These are phyloP conservation scores for Callinectes sapidus DNA, from an alignment of 2,888 invertebrate species.

Conservation along the genomic window DNA sequence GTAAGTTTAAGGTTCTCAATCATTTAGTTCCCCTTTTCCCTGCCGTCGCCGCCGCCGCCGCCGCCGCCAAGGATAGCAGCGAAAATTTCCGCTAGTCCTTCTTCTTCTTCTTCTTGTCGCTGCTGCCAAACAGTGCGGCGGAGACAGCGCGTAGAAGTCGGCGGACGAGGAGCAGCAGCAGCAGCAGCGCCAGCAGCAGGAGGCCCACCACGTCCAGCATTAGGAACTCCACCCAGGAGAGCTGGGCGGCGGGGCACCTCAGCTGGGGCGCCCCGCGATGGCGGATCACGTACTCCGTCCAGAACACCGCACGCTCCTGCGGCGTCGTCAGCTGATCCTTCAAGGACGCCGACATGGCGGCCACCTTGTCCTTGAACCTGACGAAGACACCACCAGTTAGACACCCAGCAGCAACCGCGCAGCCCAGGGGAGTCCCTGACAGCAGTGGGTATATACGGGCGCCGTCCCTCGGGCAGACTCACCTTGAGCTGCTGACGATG, in stretches of 20 bases:
- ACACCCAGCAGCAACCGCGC: not conserved
- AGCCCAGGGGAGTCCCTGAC: too few relatives aligned
- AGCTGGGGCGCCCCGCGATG: conserved; percentile 33
- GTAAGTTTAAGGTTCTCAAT: not conserved
- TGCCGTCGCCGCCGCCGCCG: too few relatives aligned
- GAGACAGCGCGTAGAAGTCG: conserved; percentile 13
- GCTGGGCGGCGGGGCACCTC: conserved; percentile 55
- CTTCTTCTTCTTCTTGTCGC: not conserved
- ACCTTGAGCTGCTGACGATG: conserved; percentile 47
- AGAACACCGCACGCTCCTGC: conserved; percentile 56
- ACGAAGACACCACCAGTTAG: not conserved
- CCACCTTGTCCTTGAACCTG: conserved; percentile 42
- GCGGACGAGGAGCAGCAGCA: not conserved
- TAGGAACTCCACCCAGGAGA: conserved; percentile 44
- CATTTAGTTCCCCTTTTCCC: not conserved
- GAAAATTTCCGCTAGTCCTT: not conserved
- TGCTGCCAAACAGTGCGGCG: not conserved
- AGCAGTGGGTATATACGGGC: too few relatives aligned
- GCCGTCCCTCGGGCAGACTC: not conserved
- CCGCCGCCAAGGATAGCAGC: too few relatives aligned
- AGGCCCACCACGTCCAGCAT: conserved; percentile 31
- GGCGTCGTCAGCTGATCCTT: conserved; percentile 53
- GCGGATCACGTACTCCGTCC: conserved; percentile 65
- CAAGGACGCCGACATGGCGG: conserved; percentile 24
- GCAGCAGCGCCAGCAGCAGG: not conserved